These are phyloP conservation scores for Coptodon rendalli DNA, from an alignment of 2,113 vertebrate species.

Conservation along the genomic window DNA sequence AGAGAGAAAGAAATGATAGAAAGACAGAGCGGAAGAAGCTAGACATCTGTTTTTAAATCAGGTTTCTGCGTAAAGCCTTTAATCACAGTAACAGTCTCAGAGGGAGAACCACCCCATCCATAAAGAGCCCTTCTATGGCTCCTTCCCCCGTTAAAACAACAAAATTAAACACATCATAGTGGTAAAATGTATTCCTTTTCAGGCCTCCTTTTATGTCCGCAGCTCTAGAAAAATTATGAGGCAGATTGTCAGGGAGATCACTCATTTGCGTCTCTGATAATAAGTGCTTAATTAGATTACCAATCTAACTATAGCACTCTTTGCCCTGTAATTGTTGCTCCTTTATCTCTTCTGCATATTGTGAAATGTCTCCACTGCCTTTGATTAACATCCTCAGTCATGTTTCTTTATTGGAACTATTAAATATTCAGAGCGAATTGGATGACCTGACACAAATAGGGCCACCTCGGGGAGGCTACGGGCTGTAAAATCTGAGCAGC, in stretches of 20 bases:
- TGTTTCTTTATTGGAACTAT: neutral
- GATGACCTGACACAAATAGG: neutral
- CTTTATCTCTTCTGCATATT: neutral
- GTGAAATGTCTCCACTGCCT: neutral
- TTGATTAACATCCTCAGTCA: neutral
- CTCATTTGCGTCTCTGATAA: neutral
- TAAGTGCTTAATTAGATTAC: neutral
- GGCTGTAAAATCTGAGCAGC: neutral
- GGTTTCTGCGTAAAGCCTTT: neutral
- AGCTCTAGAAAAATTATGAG: neutral
- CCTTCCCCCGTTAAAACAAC: neutral
- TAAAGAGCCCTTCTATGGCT: neutral
- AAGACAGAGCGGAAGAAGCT: neutral
- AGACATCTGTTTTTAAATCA: neutral
- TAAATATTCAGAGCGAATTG: neutral
- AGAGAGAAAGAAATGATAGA: neutral
- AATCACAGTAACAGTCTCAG: neutral
- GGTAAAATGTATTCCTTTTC: neutral
- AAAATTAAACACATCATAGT: neutral
- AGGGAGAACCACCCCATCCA: neutral
- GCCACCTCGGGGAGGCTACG: neutral
- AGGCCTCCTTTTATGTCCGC: neutral
- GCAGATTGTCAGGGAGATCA: neutral
- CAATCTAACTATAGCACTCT: neutral
- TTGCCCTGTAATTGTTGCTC: neutral